These are phyloP conservation scores for Shinisaurus crocodilurus DNA, from an alignment of 2,113 vertebrate genomes.

Conservation along the genomic window DNA sequence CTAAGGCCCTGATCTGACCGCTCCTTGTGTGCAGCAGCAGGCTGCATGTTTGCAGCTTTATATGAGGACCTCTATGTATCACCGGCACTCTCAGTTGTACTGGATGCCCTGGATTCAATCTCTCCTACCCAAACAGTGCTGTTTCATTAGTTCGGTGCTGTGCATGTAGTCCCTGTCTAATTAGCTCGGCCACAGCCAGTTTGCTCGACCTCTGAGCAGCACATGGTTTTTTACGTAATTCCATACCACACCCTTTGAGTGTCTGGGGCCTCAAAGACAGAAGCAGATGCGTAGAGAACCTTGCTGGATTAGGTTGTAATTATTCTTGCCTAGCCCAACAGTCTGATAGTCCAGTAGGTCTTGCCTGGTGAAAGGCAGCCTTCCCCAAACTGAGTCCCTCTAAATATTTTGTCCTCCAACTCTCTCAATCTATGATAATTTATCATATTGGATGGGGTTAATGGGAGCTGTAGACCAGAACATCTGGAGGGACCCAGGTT, in stretches of 20 bases:
- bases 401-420: too few relatives aligned
- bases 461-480: neutral
- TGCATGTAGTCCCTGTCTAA: neutral
- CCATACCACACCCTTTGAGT: neutral
- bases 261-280: neutral
- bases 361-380: neutral
- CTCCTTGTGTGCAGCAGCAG: neutral
- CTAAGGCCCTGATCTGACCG: neutral
- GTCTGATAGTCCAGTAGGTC: neutral
- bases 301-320: neutral
- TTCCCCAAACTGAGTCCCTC: neutral
- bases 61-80: neutral
- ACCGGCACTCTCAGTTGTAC: neutral
- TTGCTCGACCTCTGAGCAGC: neutral
- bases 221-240: neutral
- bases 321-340: neutral
- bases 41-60: neutral
- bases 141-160: neutral
- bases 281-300: neutral
- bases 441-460: too few relatives aligned
- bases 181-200: neutral
- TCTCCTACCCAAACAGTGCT: neutral
- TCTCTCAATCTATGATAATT: neutral
- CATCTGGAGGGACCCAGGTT: neutral
- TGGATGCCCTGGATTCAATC: neutral